phyloP scores from a whole-genome alignment of 2,888 invertebrate genomes.

The Lithodes maja region DNA sequence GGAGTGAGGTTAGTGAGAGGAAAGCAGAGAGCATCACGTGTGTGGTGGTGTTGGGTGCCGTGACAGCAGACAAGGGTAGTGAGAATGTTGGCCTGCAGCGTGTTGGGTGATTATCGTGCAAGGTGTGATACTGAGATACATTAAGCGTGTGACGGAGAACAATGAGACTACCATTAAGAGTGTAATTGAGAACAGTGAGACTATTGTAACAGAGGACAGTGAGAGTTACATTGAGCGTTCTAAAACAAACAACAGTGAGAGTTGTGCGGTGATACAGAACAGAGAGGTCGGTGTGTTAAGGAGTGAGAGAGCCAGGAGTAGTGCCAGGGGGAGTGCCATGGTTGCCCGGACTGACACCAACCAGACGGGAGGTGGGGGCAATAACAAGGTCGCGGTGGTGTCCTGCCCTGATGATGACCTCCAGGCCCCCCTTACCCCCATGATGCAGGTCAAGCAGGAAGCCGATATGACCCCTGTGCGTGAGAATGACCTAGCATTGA shows the following conservation, averaged over 20 bases:
- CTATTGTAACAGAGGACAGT: background rate
- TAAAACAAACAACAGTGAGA: background rate
- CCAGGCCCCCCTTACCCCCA: conserved; percentile 27
- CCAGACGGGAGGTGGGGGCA: conserved; percentile 19
- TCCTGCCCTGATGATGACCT: conserved; percentile 41
- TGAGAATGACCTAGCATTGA: background rate
- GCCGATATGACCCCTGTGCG: background rate
- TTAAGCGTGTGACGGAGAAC: background rate
- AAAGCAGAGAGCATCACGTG: background rate
- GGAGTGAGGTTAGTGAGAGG: background rate
- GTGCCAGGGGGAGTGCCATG: conserved; percentile 30
- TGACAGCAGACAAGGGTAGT: no score
- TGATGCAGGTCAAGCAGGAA: conserved; percentile 31
- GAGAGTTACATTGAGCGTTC: background rate
- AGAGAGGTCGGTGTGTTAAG: background rate
- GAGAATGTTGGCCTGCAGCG: no score
- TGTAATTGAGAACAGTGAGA: background rate
- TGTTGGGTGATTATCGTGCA: no score
- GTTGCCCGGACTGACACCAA: conserved; percentile 45
- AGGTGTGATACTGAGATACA: background rate
- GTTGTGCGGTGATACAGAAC: background rate
- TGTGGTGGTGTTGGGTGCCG: background rate
- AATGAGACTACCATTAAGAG: background rate
- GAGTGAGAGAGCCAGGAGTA: background rate
- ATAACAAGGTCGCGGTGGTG: conserved; percentile 19